Evolutionary conservation across 2,888 invertebrate genomes (phyloP), one percentile per base, ranked within the genome.

Genomic region (Eristalis arbustorum): DNA sequence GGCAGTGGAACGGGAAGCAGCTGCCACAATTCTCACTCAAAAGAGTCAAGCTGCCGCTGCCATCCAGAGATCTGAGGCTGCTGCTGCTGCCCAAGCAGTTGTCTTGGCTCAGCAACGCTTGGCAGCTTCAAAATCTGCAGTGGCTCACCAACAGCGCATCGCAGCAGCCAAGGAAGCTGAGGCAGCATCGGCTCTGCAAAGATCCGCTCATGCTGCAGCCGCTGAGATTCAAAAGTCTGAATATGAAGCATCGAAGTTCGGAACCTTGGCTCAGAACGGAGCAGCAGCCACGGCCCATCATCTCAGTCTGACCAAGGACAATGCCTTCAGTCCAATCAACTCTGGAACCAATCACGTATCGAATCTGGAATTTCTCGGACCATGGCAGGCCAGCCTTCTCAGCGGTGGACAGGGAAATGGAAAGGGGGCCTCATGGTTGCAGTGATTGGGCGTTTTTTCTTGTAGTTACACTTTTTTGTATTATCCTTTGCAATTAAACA

Each of bases 1-100:
- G 37, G 96, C 96, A 49, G 94, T 95, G 88, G 95, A 95, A n/a
- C 96, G 96, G 90, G 96, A 96, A 90, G 94, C 96, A 0, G 95
- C 95, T 8, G 96, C 96, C 0, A 94, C 95, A 0, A 94, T 95
- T 66, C 93, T 94, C 0, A 94, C 94, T 2, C 95, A 94, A 89
- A 95, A 94, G 80, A 95, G 96, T 87, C 94, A 96, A 93, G 95
- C 96, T 88, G 94, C 95, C 73, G 95, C 95, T 3, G 94, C 95
- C 3, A 93, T 94, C 14, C 95, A 95, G 84, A 94, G 96, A 10
- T 95, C 95, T 0, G 95, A 95, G 89, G 95, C 96, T 0, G 94
- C 95, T 0, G 94, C 95, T 22, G 95, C 95, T 0, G 95, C 96
- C 0, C 95, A 95, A 84, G 93, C 95, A 0, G 95, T 95, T 2